Conservation (phyloP, 2,888 invertebrate species). For the Agrilus biguttatus region DNA sequence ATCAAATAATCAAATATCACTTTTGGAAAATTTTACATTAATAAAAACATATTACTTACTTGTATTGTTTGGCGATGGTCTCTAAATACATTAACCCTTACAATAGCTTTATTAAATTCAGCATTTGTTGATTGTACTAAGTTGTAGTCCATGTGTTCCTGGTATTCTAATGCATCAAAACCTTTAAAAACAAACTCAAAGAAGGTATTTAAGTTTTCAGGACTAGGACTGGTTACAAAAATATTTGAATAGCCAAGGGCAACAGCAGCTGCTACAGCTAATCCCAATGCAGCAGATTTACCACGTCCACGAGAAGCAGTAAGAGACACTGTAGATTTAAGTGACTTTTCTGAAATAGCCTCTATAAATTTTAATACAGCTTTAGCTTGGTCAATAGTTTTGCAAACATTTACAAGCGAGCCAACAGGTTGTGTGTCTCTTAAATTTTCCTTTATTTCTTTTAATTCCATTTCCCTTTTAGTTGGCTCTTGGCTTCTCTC, state of each 20-base stretch:
- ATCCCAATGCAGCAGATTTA: constrained; percentile 92
- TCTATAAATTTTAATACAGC: constrained; percentile 88
- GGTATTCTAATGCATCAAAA: constrained; percentile 83
- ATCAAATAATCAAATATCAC: constrained; percentile 6
- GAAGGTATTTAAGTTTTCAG: constrained; percentile 93
- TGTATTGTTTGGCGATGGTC: constrained; percentile 89
- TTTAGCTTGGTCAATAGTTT: constrained; percentile 87
- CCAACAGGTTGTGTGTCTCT: constrained; percentile 88
- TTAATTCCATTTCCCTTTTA: constrained; percentile 46
- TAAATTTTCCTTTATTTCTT: constrained; percentile 65
- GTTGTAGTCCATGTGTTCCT: constrained; percentile 93
- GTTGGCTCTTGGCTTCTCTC: constrained; percentile 36
- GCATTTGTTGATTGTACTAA: constrained; percentile 89
- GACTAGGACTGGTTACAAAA: constrained; percentile 95
- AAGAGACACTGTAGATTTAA: constrained; percentile 80
- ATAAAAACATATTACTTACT: constrained; percentile 30
- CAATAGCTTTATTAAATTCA: constrained; percentile 91
- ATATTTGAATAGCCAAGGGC: constrained; percentile 77
- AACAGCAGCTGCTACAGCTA: constrained; percentile 77
- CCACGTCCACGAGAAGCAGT: constrained; percentile 96
- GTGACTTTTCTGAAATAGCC: constrained; percentile 81
- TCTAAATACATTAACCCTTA: constrained; percentile 80
- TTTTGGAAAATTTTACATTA: not conserved
- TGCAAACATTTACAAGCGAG: constrained; percentile 73
- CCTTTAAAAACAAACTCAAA: constrained; percentile 96